phyloP scores from a whole-genome alignment of 2,888 invertebrate genomes.

The Nomada ferruginata region DNA sequence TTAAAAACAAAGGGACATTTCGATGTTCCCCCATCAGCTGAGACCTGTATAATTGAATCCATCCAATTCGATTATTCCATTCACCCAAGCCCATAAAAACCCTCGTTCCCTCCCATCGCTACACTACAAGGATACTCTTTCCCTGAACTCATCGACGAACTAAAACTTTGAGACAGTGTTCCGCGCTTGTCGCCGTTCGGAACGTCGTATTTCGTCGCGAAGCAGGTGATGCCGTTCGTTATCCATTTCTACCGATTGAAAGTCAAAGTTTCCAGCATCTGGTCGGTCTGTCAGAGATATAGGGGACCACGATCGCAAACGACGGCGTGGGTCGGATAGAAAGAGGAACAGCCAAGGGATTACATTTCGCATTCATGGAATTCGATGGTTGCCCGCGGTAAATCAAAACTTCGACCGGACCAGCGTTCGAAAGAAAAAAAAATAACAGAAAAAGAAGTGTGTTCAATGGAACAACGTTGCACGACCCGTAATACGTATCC shows the following conservation, averaged over 20 bases:
- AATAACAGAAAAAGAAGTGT: not conserved
- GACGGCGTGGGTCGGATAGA: not conserved
- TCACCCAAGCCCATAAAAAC: not conserved
- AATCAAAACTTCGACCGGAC: conserved; percentile 76
- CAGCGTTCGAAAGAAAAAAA: conserved; percentile 28
- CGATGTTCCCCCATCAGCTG: not conserved
- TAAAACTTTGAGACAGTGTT: not conserved
- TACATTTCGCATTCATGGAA: conserved; percentile 81
- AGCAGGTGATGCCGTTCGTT: conserved; percentile 65
- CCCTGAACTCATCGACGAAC: too few relatives aligned
- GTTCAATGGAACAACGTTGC: conserved; percentile 32
- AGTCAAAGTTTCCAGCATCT: conserved; percentile 71
- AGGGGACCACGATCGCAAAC: not conserved
- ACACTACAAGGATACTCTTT: not conserved
- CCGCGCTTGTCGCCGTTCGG: not conserved
- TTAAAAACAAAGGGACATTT: not conserved
- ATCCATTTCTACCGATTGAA: conserved; percentile 71
- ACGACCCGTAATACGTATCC: not conserved
- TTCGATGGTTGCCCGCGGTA: conserved; percentile 74
- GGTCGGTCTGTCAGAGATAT: conserved; percentile 32
- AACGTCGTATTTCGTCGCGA: conserved; percentile 9
- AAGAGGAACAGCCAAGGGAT: conserved; percentile 63
- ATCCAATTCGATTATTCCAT: not conserved
- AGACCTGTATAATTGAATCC: not conserved
- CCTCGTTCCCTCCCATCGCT: not conserved